A percentile compares a stretch with the other conserved stretches of the same genome.
Evolutionary conservation across 2,113 vertebrate species (phyloP).

Genomic region (Actenoides hombroni): DNA sequence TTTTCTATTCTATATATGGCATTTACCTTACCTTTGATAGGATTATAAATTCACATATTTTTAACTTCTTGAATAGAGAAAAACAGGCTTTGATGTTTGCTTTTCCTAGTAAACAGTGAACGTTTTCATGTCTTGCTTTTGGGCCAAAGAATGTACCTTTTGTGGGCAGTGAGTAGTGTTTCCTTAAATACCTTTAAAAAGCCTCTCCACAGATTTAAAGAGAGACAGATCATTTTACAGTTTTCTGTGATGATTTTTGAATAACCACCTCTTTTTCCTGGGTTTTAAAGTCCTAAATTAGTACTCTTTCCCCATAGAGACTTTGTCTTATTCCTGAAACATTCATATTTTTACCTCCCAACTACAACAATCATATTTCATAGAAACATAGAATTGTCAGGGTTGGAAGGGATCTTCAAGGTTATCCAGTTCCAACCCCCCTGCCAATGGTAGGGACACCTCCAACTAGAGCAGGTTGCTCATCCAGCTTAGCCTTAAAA

Average conservation of each 20-base stretch:
- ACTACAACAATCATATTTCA: not conserved
- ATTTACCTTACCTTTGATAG: not conserved
- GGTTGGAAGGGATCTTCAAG: no score
- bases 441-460: no score
- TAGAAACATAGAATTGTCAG: no score
- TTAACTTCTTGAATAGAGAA: not conserved
- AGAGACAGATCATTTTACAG: not conserved
- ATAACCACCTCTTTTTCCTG: not conserved
- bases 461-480: no score
- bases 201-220: not conserved
- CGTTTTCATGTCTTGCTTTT: not conserved
- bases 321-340: not conserved
- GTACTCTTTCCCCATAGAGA: not conserved
- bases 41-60: not conserved
- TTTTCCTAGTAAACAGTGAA: slow-evolving; percentile 14
- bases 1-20: not conserved
- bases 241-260: not conserved
- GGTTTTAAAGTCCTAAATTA: not conserved
- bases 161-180: not conserved
- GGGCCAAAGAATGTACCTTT: not conserved
- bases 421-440: no score
- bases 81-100: not conserved
- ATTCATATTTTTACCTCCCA: not conserved
- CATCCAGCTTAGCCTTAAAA: no score
- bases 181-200: not conserved